Conservation (phyloP, 2,797 vertebrate genomes). For the Cryptoprocta ferox region DNA sequence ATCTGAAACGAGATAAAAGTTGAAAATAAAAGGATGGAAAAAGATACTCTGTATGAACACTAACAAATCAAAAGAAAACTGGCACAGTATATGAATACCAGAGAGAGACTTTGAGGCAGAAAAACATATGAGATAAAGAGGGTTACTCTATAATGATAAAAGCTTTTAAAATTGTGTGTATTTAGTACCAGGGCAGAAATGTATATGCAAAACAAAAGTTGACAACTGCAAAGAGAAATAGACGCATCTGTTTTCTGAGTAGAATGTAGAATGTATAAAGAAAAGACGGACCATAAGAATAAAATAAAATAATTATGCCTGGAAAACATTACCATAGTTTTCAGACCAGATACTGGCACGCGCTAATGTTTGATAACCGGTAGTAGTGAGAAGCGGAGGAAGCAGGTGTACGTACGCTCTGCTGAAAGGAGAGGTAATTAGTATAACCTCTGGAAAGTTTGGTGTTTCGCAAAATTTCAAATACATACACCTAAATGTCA, state of each 20-base stretch:
- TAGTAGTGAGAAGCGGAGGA: neutral
- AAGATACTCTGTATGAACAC: neutral
- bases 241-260: neutral
- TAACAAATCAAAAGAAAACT: neutral
- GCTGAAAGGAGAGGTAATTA: neutral
- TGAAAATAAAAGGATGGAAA: slow-evolving; percentile 9
- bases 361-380: neutral
- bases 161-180: neutral
- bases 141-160: neutral
- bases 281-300: neutral
- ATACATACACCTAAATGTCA: neutral
- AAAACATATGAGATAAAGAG: neutral
- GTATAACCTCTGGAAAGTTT: neutral
- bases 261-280: neutral
- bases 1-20: neutral
- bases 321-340: neutral
- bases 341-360: neutral
- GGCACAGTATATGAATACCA: neutral
- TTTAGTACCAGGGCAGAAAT: neutral
- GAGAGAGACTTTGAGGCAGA: neutral
- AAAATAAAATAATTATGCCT: neutral
- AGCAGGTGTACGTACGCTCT: neutral
- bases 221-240: neutral
- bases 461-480: neutral
- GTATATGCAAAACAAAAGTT: neutral